Evolutionary conservation across 2,888 invertebrate species (phyloP).

Genomic region (Pomacea canaliculata): DNA sequence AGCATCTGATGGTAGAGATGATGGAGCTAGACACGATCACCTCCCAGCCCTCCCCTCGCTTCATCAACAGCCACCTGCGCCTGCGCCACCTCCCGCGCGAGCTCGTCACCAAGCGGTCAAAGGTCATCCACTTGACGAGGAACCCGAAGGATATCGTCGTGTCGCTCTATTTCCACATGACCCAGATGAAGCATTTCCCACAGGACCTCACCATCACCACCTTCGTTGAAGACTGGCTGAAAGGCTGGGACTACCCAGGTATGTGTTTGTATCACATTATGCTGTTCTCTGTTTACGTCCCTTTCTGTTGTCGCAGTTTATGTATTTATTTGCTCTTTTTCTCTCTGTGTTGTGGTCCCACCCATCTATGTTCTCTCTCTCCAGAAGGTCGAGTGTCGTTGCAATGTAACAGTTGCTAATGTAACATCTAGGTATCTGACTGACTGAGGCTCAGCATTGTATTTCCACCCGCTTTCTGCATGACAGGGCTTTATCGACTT

Average conservation of each 20-base stretch:
- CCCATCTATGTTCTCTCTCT: too few relatives aligned
- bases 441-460: too few relatives aligned
- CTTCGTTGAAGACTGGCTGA: neutral
- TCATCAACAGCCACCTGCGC: constrained; percentile 28
- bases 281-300: too few relatives aligned
- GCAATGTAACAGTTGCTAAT: too few relatives aligned
- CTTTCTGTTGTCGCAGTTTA: too few relatives aligned
- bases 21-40: constrained; percentile 10
- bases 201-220: neutral
- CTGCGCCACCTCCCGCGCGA: constrained; percentile 20
- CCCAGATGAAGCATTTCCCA: constrained; percentile 6
- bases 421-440: too few relatives aligned
- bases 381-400: too few relatives aligned
- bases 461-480: too few relatives aligned
- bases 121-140: constrained; percentile 23
- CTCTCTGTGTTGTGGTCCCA: neutral
- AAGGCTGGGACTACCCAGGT: constrained; percentile 1
- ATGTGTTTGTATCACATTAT: neutral
- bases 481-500: too few relatives aligned
- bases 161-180: constrained; percentile 23
- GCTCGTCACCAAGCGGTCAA: constrained; percentile 16
- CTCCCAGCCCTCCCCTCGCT: constrained; percentile 20
- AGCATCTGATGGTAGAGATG: constrained; percentile 22
- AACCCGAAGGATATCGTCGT: constrained; percentile 33
- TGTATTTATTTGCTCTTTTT: neutral